Evolutionary conservation across 1,140 invertebrate genomes (phyloP).

Genomic region (Plodia interpunctella): DNA sequence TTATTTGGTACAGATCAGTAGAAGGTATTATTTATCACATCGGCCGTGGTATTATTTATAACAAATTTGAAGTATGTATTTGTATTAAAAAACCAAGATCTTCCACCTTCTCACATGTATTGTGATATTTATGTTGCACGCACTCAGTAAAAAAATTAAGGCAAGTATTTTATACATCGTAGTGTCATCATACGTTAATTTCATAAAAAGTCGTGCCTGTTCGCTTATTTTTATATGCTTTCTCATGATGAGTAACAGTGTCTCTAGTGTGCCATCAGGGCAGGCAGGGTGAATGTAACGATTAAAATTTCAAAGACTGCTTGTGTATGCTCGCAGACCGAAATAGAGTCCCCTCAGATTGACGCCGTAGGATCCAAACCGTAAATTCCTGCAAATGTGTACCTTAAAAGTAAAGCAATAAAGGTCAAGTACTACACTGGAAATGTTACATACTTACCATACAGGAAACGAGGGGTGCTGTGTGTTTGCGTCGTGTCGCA

Average conservation of each 20-base stretch:
- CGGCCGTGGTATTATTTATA: no score
- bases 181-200: neutral
- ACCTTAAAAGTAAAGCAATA: slow-evolving; percentile 20
- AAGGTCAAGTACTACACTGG: neutral
- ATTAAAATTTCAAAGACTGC: slow-evolving; percentile 72
- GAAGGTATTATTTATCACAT: no score
- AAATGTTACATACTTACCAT: slow-evolving; percentile 44
- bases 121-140: no score
- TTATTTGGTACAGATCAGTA: no score
- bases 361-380: slow-evolving; percentile 24
- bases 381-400: slow-evolving; percentile 12
- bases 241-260: slow-evolving; percentile 35
- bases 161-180: no score
- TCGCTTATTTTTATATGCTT: slow-evolving; percentile 19
- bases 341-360: slow-evolving; percentile 64
- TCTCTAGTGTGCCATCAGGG: slow-evolving; percentile 52
- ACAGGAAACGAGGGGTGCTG: slow-evolving; percentile 64
- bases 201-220: neutral
- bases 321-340: slow-evolving; percentile 47
- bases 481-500: slow-evolving; percentile 40
- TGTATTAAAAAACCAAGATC: no score
- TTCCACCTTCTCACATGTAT: no score
- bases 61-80: no score
- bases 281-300: slow-evolving; percentile 67
- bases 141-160: no score